Percentiles rank a stretch among this genome's conserved stretches.
These are phyloP conservation scores for Andricus quercusramuli DNA, from an alignment of 2,888 invertebrate species.

Conservation along the genomic window DNA sequence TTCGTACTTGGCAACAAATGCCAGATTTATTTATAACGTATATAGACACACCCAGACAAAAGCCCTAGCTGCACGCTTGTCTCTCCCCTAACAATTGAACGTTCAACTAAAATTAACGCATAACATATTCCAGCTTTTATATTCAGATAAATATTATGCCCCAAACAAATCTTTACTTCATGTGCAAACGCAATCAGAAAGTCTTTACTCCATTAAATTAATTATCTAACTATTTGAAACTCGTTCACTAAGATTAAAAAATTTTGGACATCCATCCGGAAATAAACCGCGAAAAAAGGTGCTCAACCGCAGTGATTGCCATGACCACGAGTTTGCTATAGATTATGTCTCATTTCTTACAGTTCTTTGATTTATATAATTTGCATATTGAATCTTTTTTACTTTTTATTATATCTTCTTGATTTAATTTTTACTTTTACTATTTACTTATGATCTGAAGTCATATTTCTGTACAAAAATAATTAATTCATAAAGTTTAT, in stretches of 20 bases:
- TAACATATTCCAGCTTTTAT: neutral
- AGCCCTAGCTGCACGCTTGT: neutral
- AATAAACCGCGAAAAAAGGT: too few species aligned
- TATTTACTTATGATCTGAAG: neutral
- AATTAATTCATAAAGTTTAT: neutral
- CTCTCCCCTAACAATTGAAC: neutral
- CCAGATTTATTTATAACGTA: constrained; percentile 7
- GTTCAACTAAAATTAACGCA: neutral
- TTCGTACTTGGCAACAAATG: constrained; percentile 22
- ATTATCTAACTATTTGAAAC: neutral
- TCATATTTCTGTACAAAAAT: neutral
- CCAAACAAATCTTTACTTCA: neutral
- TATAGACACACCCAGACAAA: neutral
- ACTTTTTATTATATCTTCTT: too few species aligned
- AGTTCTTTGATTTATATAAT: too few species aligned
- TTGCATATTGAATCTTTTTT: too few species aligned
- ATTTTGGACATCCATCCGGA: too few species aligned
- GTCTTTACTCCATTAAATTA: neutral
- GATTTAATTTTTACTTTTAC: neutral
- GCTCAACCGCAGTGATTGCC: too few species aligned
- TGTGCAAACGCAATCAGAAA: neutral
- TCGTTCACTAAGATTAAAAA: neutral
- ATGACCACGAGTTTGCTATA: too few species aligned
- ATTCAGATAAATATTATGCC: neutral
- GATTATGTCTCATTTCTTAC: too few species aligned